Conservation (phyloP, 2,797 vertebrate species). For the Columba guinea region DNA sequence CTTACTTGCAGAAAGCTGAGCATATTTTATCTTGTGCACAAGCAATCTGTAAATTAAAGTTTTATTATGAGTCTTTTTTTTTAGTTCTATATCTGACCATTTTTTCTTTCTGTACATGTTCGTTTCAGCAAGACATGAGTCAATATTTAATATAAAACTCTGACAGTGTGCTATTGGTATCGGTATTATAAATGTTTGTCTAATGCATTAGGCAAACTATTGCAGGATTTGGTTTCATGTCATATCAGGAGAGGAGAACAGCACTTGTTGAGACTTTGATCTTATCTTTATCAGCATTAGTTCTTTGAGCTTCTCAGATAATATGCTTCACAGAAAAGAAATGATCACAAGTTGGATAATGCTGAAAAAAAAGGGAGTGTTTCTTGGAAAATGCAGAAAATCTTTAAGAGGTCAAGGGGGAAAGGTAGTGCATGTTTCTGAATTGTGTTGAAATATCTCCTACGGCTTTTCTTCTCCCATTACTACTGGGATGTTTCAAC, state of each 20-base stretch:
- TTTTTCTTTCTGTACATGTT: background rate
- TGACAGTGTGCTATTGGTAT: background rate
- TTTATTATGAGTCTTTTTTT: background rate
- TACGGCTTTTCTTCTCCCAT: background rate
- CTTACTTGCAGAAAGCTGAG: background rate
- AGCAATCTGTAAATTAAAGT: background rate
- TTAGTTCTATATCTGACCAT: background rate
- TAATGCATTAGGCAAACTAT: slow-evolving; percentile 26
- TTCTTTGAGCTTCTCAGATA: background rate
- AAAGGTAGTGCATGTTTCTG: background rate
- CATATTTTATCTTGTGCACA: background rate
- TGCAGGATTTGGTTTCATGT: slow-evolving; percentile 16
- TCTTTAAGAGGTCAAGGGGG: background rate
- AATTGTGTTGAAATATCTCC: slow-evolving; percentile 12
- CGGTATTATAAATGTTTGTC: slow-evolving; percentile 15
- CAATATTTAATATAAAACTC: slow-evolving; percentile 49
- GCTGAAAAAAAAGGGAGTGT: background rate
- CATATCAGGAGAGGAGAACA: background rate
- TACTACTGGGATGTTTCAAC: background rate
- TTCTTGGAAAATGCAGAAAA: background rate
- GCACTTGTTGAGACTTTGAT: slow-evolving; percentile 1
- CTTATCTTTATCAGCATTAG: background rate
- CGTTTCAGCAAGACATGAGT: background rate
- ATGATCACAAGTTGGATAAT: background rate
- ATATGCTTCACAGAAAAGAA: background rate